These are phyloP conservation scores for Aythya baeri DNA, from an alignment of 2,113 vertebrate species.

Conservation along the genomic window DNA sequence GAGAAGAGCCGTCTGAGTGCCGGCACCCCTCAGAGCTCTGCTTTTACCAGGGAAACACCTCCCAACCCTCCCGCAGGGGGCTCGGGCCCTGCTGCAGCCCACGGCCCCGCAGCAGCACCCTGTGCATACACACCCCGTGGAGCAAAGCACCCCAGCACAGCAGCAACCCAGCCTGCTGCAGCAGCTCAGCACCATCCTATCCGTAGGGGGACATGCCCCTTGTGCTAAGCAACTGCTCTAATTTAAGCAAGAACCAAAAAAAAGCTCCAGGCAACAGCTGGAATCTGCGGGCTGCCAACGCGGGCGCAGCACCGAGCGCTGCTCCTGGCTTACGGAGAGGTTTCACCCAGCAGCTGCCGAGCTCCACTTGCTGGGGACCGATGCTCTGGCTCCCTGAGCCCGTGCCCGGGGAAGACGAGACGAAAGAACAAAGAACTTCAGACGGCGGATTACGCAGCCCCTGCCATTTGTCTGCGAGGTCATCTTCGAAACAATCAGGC, in stretches of 20 bases:
- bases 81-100: neutral
- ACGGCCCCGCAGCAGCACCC: neutral
- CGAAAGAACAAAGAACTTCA: conserved; percentile 46
- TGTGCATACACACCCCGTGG: accelerated
- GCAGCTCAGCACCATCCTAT: neutral
- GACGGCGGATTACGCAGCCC: conserved; percentile 32
- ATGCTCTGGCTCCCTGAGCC: neutral
- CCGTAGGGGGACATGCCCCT: neutral
- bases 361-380: neutral
- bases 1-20: neutral
- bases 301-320: neutral
- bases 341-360: neutral
- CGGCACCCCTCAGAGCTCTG: neutral
- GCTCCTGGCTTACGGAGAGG: neutral
- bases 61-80: neutral
- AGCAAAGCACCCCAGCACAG: neutral
- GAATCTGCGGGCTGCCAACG: neutral
- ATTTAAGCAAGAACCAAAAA: conserved; percentile 29
- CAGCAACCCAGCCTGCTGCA: neutral
- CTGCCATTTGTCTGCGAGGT: neutral
- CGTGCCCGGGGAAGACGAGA: neutral
- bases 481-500: conserved; percentile 38
- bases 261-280: conserved; percentile 24
- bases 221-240: conserved; percentile 5
- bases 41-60: neutral